Percentiles rank a stretch among this genome's conserved stretches.
Conservation (phyloP, 1,140 invertebrate species). For the Anastrepha obliqua region DNA sequence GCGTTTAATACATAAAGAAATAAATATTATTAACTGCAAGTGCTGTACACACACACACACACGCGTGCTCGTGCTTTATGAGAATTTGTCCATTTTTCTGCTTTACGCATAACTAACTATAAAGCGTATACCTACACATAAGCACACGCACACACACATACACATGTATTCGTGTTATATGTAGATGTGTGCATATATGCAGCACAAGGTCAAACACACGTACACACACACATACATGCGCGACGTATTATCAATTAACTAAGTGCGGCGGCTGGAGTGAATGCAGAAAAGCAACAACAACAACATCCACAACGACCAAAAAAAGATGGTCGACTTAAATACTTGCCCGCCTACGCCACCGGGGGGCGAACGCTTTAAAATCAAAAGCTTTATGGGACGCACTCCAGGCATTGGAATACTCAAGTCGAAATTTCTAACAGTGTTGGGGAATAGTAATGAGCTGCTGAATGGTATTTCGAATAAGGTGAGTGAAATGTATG, state of each 20-base stretch:
- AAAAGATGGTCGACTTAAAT: slow-evolving; percentile 44
- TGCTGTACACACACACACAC: too few relatives aligned
- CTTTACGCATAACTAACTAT: background rate
- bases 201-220: slow-evolving; percentile 6
- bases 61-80: background rate
- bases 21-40: background rate
- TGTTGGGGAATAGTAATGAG: slow-evolving; percentile 75
- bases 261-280: background rate
- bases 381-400: slow-evolving; percentile 74
- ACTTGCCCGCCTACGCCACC: slow-evolving; percentile 63
- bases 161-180: background rate
- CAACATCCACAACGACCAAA: background rate
- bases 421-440: slow-evolving; percentile 74
- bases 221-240: background rate
- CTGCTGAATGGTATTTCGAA: slow-evolving; percentile 75
- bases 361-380: slow-evolving; percentile 71
- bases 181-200: background rate
- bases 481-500: slow-evolving; percentile 65
- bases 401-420: slow-evolving; percentile 73
- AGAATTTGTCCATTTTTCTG: slow-evolving; percentile 19
- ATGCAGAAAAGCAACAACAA: slow-evolving; percentile 28
- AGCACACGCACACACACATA: background rate
- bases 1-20: background rate
- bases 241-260: slow-evolving; percentile 34
- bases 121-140: too few relatives aligned